phyloP scores from a whole-genome alignment of 2,888 invertebrate species.

The Drosophila testacea region DNA sequence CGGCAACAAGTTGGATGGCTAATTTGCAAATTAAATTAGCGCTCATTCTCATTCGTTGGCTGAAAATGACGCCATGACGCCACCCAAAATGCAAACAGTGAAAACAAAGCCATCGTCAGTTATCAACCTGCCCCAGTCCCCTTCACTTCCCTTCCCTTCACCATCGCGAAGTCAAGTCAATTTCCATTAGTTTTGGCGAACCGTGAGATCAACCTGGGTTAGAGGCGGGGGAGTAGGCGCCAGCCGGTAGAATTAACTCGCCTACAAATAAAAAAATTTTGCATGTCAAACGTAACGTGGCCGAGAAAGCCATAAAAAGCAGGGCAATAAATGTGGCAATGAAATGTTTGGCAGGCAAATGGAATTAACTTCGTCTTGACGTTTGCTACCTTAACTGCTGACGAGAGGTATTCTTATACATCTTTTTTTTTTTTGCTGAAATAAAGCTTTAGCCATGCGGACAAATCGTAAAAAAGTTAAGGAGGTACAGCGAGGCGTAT shows the following conservation, averaged over 20 bases:
- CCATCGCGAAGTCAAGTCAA: slow-evolving; percentile 37
- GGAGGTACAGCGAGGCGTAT: slow-evolving; percentile 24
- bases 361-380: slow-evolving; percentile 42
- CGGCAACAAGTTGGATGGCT: slow-evolving; percentile 56
- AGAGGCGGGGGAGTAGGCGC: slow-evolving; percentile 24
- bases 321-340: slow-evolving; percentile 42
- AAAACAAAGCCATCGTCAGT: slow-evolving; percentile 69
- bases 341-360: slow-evolving; percentile 54
- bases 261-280: slow-evolving; percentile 44
- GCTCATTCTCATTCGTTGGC: slow-evolving; percentile 65
- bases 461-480: slow-evolving; percentile 3
- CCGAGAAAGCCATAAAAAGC: slow-evolving; percentile 43
- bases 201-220: slow-evolving; percentile 31
- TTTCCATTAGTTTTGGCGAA: slow-evolving; percentile 59
- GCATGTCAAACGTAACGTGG: slow-evolving; percentile 60
- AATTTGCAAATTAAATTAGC: slow-evolving; percentile 80
- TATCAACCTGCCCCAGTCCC: slow-evolving; percentile 28
- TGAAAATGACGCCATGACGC: slow-evolving; percentile 67
- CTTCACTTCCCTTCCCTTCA: background rate
- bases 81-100: slow-evolving; percentile 56
- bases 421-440: slow-evolving; percentile 1
- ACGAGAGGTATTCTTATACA: background rate
- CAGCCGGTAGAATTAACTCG: slow-evolving; percentile 32
- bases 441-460: slow-evolving; percentile 9
- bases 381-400: slow-evolving; percentile 32